phyloP scores from a whole-genome alignment of 2,888 invertebrate genomes.

The Cybosia mesomella region DNA sequence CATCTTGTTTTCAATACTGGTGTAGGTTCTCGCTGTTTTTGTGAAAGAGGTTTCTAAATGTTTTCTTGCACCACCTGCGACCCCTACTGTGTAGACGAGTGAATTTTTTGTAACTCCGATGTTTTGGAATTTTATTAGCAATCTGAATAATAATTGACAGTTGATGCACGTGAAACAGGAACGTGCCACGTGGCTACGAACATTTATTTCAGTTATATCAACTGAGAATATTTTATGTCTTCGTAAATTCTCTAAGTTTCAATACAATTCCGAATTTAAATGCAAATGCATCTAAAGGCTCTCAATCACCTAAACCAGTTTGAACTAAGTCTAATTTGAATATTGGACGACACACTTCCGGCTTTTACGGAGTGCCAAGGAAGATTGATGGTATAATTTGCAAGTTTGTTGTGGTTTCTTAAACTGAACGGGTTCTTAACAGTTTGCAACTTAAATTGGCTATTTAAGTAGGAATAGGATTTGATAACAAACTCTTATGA shows the following conservation, averaged over 20 bases:
- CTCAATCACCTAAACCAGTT: constrained; percentile 3
- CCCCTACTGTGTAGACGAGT: not conserved
- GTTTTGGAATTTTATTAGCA: not conserved
- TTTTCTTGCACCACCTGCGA: constrained; percentile 2
- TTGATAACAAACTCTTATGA: no score
- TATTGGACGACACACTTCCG: constrained; percentile 1
- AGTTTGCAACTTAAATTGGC: not conserved
- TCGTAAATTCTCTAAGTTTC: not conserved
- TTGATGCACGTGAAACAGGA: not conserved
- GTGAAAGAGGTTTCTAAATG: not conserved
- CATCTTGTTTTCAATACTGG: not conserved
- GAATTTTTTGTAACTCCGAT: not conserved
- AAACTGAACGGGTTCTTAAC: not conserved
- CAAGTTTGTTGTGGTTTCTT: not conserved
- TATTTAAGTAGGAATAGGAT: no score
- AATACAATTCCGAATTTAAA: constrained; percentile 1
- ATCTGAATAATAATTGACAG: not conserved
- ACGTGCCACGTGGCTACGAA: not conserved
- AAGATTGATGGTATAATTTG: not conserved
- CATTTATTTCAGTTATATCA: not conserved
- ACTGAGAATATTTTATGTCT: no score
- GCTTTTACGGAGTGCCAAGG: not conserved
- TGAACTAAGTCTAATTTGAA: constrained; percentile 4
- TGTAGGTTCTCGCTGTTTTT: not conserved
- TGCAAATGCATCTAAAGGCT: constrained; percentile 3